Base-by-base conservation (phyloP, 2,113 vertebrate species). In the Oceanodroma tethys region DNA sequence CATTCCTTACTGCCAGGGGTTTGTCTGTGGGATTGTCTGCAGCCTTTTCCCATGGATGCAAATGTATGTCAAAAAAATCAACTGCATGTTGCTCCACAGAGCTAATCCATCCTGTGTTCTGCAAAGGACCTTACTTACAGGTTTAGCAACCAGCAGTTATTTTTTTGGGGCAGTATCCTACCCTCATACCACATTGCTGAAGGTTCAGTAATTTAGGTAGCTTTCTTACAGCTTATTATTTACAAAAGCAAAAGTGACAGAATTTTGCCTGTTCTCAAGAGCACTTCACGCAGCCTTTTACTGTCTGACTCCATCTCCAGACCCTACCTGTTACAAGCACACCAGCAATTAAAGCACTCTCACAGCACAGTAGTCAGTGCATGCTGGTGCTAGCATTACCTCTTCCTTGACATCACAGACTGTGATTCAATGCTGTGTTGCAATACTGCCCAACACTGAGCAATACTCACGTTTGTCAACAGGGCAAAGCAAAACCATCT, bases 351-450 rank as follows among this genome's bases (percentile, higher is more conserved):
- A 67, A 76, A 81, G 27, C 47, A 43, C 6, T 23, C 19, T 21
- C 20, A 52, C 42, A 58, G 20, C 38, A 68, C 5, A 3, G 42
- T 3, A 38, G 27, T 20, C 27, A 66, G 22, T 2, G 34, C 6
- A 60, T 42, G 47, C 0, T 38, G 27, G 9, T 53, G 52, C 19
- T 56, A 25, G 16, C 25, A 2, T 18, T 38, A 40, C 36, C 16
- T 52, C 26, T 52, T 68, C 34, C 55, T 81, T 58, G 56, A 26
- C 34, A 76, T 15, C 58, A 53, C 17, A 32, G 43, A n/a, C 62
- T 36, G 13, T 0, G 0, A 13, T 19, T 87, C 52, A 62, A 5
- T 13, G 21, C 30, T 10, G 16, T 42, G 52, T 32, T 43, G 21
- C 45, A 14, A 15, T n/a, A 58, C 34, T 68, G 45, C 5, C 16